A percentile compares a stretch with the other conserved stretches of the same genome.
Evolutionary conservation across 2,113 vertebrate genomes (phyloP).

Genomic region (Recurvirostra avosetta): DNA sequence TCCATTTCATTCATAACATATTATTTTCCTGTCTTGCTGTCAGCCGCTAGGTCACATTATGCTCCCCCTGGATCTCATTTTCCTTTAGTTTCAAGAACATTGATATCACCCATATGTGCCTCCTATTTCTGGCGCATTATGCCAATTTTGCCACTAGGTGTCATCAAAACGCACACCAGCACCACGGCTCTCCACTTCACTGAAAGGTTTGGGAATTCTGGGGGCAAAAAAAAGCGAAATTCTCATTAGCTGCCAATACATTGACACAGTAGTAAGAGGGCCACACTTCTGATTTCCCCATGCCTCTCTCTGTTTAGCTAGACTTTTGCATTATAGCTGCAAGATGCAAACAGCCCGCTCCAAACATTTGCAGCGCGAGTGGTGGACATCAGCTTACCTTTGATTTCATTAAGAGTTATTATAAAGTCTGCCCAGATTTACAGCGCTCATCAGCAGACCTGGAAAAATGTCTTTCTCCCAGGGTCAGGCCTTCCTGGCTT

Average conservation of each 20-base stretch:
- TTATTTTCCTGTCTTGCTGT: neutral
- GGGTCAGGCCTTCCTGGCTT: neutral
- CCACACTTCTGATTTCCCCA: neutral
- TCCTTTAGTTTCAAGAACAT: neutral
- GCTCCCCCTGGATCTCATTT: neutral
- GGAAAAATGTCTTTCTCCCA: neutral
- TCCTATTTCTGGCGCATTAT: neutral
- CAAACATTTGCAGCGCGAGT: neutral
- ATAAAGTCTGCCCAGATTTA: neutral
- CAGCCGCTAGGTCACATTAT: neutral
- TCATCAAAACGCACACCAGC: neutral
- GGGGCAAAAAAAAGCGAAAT: neutral
- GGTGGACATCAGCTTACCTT: neutral
- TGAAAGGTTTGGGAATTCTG: neutral
- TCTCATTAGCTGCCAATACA: neutral
- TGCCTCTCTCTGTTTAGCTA: neutral
- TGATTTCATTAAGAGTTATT: neutral
- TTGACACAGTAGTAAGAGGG: neutral
- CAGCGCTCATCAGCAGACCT: neutral
- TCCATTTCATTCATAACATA: neutral
- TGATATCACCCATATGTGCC: accelerated
- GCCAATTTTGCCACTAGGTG: constrained; percentile 22
- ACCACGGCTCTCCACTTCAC: accelerated
- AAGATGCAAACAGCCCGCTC: neutral
- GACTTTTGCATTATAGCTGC: neutral